phyloP scores from a whole-genome alignment of 2,888 invertebrate genomes.

The Rhamnusium bicolor region DNA sequence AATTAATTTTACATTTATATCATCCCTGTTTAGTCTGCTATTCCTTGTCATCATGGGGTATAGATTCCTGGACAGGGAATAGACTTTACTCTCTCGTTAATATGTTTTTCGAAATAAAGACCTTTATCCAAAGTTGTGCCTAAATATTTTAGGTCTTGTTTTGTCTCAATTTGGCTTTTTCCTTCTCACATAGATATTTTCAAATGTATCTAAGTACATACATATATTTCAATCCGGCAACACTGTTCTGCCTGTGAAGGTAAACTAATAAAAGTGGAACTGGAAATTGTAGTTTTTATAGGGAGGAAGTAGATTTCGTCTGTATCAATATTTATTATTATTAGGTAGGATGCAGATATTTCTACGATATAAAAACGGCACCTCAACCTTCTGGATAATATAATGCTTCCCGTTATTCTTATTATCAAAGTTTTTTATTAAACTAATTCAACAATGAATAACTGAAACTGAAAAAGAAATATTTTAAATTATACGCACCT shows the following conservation, averaged over 20 bases:
- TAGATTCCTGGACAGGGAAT: too few relatives aligned
- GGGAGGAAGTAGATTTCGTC: constrained; percentile 15
- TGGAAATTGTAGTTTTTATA: constrained; percentile 10
- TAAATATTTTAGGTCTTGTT: too few relatives aligned
- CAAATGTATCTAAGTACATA: not conserved
- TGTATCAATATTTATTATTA: constrained; percentile 23
- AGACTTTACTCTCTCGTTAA: too few relatives aligned
- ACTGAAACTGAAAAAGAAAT: too few relatives aligned
- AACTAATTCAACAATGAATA: not conserved
- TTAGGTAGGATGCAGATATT: not conserved
- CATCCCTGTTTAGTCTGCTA: too few relatives aligned
- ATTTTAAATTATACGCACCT: too few relatives aligned
- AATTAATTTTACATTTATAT: too few relatives aligned
- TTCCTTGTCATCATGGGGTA: too few relatives aligned
- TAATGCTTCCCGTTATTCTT: not conserved
- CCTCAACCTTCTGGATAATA: not conserved
- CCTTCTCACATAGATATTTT: too few relatives aligned
- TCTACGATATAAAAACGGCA: not conserved
- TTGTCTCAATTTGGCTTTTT: too few relatives aligned
- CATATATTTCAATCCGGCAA: not conserved
- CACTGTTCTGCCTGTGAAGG: not conserved
- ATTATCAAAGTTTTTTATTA: not conserved
- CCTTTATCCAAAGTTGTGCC: too few relatives aligned
- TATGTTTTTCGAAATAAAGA: too few relatives aligned
- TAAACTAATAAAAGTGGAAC: constrained; percentile 1